Evolutionary conservation across 1,140 invertebrate genomes (phyloP), one percentile per base, ranked within the genome.

Genomic region (Acyrthosiphon pisum): DNA sequence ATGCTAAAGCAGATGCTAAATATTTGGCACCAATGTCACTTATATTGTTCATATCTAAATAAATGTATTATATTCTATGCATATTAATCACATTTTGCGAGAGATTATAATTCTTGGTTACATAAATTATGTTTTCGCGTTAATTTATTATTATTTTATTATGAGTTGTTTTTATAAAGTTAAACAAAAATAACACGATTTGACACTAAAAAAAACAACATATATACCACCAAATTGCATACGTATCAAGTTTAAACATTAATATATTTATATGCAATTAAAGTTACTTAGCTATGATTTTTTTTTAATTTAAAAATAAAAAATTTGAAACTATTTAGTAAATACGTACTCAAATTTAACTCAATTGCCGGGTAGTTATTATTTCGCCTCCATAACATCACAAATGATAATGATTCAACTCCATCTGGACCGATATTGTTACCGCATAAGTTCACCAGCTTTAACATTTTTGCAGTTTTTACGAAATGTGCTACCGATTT

Each of bases 11-110:
- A 37, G 76, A 84, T 37, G 76, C 91, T 37, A 92, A 84, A 84
- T 92, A 92, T 83, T 84, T 81, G 9, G 91, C 91, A 53, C 91
- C 91, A 6, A 53, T 23, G 48, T 84, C 76, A 41, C 7, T 76
- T 26, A 84, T 92, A 26, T 53, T 50, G 30, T 92, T 84, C 90
- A 91, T 91, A 48, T 30, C 90, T 91, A 48, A 89, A 76, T 6
- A 76, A n/a, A 76, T 18, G 11, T n/a, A n/a, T n/a, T n/a, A 18
- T n/a, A 76, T 76, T n/a, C 18, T 14, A n/a, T 76, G 4, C 4
- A 76, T 76, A 76, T n/a, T n/a, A 76, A 76, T 76, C 14, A n/a
- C 2, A 3, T 18, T 18, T 18, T 76, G n/a, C 6, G 14, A n/a
- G 11, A n/a, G n/a, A 76, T 76, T n/a, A 68, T n/a, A n/a, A n/a